Evolutionary conservation across 2,113 vertebrate species (phyloP).

Genomic region (Gnathonemus echidnorhynchus): DNA sequence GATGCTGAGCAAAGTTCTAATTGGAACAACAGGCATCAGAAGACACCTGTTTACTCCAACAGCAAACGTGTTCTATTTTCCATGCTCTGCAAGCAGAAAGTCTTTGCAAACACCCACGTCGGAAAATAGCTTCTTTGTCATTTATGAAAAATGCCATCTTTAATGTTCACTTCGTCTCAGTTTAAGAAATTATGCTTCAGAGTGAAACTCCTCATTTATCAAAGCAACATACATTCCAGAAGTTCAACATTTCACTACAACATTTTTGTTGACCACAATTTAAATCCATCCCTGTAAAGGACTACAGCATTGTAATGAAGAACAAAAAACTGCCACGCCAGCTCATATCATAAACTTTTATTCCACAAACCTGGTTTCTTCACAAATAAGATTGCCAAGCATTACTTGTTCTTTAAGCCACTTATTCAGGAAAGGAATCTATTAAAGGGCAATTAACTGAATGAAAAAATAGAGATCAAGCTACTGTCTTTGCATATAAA

Average conservation of each 20-base stretch:
- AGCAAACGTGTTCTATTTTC: constrained; percentile 8
- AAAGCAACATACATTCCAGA: not conserved
- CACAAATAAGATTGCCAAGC: not conserved
- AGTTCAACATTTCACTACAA: not conserved
- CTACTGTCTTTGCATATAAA: not conserved
- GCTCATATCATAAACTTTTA: not conserved
- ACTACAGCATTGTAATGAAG: not conserved
- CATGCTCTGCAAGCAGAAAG: not conserved
- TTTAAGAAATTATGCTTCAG: not conserved
- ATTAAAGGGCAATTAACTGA: not conserved
- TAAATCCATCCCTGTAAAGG: not conserved
- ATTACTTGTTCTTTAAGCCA: not conserved
- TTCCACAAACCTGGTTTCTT: not conserved
- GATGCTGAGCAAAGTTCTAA: not conserved
- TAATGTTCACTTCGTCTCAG: not conserved
- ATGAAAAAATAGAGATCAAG: not conserved
- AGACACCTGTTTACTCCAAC: not conserved
- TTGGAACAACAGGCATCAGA: not conserved
- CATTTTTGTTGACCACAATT: not conserved
- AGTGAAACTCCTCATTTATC: not conserved
- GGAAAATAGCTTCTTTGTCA: not conserved
- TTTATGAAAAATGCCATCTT: not conserved
- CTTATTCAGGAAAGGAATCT: not conserved
- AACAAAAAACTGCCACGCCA: not conserved
- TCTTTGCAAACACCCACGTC: not conserved